These are phyloP conservation scores for Ctenodactylus gundi DNA, from an alignment of 2,113 vertebrate genomes.

Conservation along the genomic window DNA sequence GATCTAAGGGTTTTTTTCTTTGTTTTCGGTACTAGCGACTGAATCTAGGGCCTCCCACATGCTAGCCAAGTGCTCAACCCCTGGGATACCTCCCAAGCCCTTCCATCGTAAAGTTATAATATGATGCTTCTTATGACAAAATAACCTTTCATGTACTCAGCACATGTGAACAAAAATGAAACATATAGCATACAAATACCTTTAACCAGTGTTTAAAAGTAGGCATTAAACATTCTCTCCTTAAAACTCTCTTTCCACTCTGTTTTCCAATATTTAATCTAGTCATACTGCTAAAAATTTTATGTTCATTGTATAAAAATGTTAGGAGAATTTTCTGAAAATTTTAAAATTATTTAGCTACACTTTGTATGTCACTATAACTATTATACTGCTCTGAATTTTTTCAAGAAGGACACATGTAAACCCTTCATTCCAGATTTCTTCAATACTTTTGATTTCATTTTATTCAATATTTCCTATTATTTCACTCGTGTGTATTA, in stretches of 20 bases:
- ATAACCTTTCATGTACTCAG: not conserved
- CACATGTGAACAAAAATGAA: not conserved
- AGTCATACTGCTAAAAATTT: not conserved
- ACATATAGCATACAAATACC: not conserved
- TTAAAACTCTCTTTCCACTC: not conserved
- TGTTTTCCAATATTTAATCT: not conserved
- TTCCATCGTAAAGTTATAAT: not conserved
- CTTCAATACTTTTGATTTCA: not conserved
- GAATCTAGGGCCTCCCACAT: not conserved
- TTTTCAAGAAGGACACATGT: not conserved
- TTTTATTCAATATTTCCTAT: not conserved
- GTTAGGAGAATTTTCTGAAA: not conserved
- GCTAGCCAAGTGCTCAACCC: no score
- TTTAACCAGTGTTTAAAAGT: not conserved
- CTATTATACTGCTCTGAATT: not conserved
- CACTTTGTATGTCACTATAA: not conserved
- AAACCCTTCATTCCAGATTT: not conserved
- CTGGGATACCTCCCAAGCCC: no score
- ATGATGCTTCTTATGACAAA: not conserved
- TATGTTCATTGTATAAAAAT: not conserved
- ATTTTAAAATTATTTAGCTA: not conserved
- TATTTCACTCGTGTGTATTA: not conserved
- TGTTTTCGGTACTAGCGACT: not conserved
- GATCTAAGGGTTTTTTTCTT: not conserved
- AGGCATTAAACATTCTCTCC: slow-evolving; percentile 8